These are phyloP conservation scores for Pseudopipra pipra DNA, from an alignment of 2,113 vertebrate species.

Conservation along the genomic window DNA sequence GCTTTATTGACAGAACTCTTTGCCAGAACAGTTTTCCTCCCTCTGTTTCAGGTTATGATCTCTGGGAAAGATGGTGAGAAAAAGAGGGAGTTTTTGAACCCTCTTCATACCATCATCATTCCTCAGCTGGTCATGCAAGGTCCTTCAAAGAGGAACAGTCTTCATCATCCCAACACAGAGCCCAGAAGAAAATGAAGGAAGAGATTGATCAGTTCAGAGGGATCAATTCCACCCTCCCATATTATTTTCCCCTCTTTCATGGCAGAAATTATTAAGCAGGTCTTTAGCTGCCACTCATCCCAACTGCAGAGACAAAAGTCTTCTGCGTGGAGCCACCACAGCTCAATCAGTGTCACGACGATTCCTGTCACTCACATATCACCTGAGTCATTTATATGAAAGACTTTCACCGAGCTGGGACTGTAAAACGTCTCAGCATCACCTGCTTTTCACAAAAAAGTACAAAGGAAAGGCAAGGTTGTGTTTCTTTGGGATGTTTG, in stretches of 20 bases:
- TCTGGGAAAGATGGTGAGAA: neutral
- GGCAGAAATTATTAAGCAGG: constrained; percentile 3
- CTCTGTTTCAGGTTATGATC: neutral
- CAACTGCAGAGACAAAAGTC: constrained; percentile 9
- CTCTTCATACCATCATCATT: neutral
- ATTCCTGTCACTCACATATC: neutral
- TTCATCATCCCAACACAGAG: rapidly evolving
- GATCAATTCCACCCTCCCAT: neutral
- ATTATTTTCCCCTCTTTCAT: neutral
- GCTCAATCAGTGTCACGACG: constrained; percentile 16
- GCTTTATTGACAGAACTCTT: neutral
- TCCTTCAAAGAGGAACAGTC: neutral
- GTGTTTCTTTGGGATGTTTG: neutral
- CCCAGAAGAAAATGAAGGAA: neutral
- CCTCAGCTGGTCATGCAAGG: neutral
- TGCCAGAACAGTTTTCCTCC: neutral
- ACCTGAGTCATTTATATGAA: neutral
- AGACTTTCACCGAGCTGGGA: neutral
- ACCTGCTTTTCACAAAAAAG: neutral
- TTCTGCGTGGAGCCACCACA: constrained; percentile 20
- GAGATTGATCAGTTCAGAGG: neutral
- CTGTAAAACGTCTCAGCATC: neutral
- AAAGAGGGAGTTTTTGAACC: neutral
- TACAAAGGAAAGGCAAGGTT: neutral
- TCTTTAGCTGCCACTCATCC: constrained; percentile 37